phyloP scores from a whole-genome alignment of 1,140 invertebrate genomes.

The Chelonus insularis region DNA sequence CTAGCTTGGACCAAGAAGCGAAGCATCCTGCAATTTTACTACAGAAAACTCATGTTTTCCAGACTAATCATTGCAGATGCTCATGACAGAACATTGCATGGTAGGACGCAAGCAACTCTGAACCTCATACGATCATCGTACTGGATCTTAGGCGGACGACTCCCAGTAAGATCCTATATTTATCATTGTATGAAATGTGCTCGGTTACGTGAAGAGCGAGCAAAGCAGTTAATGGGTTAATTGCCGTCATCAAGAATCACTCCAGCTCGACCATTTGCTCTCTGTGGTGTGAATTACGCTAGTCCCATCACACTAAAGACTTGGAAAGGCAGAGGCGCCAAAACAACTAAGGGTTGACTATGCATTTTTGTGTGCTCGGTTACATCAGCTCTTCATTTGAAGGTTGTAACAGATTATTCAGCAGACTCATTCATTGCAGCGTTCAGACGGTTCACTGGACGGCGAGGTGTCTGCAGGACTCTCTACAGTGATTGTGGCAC shows the following conservation, averaged over 20 bases:
- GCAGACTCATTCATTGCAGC: slow-evolving; percentile 35
- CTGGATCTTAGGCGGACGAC: slow-evolving; percentile 35
- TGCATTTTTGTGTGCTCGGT: slow-evolving; percentile 35
- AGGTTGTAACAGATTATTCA: slow-evolving; percentile 34
- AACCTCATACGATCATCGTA: background rate
- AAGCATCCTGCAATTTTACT: background rate
- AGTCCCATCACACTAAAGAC: slow-evolving; percentile 41
- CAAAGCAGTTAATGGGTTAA: slow-evolving; percentile 35
- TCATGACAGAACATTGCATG: slow-evolving; percentile 36
- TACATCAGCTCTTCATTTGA: slow-evolving; percentile 32
- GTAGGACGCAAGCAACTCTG: slow-evolving; percentile 24
- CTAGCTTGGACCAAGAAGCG: background rate
- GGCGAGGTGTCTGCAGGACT: slow-evolving; percentile 21
- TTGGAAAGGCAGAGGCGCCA: slow-evolving; percentile 23
- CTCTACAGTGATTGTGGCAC: slow-evolving; percentile 32
- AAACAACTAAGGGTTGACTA: slow-evolving; percentile 35
- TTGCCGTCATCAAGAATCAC: slow-evolving; percentile 37
- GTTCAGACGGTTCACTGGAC: slow-evolving; percentile 35
- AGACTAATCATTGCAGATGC: slow-evolving; percentile 28
- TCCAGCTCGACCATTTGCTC: slow-evolving; percentile 32
- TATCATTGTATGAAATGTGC: too few species aligned
- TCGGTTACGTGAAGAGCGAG: too few species aligned
- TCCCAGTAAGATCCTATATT: slow-evolving; percentile 31
- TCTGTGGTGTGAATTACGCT: slow-evolving; percentile 39
- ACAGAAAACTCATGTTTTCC: background rate